Conservation (phyloP, 2,113 vertebrate species). For the Callopanchax toddi region DNA sequence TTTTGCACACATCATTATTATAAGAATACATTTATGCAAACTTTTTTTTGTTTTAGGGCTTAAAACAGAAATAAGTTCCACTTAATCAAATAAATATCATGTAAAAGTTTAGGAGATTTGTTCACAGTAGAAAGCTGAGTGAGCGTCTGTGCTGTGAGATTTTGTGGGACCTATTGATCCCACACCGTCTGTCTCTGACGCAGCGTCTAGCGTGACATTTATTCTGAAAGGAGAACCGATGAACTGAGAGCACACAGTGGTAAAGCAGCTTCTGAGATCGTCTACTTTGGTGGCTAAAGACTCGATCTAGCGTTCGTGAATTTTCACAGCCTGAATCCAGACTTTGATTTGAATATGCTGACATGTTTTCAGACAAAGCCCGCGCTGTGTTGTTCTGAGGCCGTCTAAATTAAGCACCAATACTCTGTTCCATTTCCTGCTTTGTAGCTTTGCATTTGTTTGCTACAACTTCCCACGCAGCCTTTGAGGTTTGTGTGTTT, state of each 20-base stretch:
- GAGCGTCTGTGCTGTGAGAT: slow-evolving; percentile 3
- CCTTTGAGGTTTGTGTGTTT: slow-evolving; percentile 48
- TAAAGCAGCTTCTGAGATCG: not conserved
- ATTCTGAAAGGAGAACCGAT: slow-evolving; percentile 5
- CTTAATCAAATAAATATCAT: no score
- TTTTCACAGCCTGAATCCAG: not conserved
- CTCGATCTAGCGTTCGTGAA: not conserved
- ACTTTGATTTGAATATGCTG: not conserved
- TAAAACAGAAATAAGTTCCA: no score
- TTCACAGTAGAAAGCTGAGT: slow-evolving; percentile 5
- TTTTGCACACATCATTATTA: no score
- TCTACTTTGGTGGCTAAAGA: not conserved
- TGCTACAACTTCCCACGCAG: slow-evolving; percentile 56
- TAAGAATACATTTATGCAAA: no score
- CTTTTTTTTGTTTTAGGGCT: no score
- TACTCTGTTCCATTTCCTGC: slow-evolving; percentile 63
- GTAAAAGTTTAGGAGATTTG: not conserved
- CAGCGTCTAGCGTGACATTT: slow-evolving; percentile 22
- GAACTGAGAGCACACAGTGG: not conserved
- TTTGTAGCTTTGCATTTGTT: slow-evolving; percentile 57
- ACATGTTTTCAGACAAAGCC: slow-evolving; percentile 1
- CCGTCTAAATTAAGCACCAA: slow-evolving; percentile 57
- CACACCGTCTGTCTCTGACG: slow-evolving; percentile 49
- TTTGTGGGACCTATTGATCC: slow-evolving; percentile 44
- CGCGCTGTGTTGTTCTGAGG: slow-evolving; percentile 21